Conservation (phyloP, 2,888 invertebrate genomes). For the Tetanocera ferruginea region DNA sequence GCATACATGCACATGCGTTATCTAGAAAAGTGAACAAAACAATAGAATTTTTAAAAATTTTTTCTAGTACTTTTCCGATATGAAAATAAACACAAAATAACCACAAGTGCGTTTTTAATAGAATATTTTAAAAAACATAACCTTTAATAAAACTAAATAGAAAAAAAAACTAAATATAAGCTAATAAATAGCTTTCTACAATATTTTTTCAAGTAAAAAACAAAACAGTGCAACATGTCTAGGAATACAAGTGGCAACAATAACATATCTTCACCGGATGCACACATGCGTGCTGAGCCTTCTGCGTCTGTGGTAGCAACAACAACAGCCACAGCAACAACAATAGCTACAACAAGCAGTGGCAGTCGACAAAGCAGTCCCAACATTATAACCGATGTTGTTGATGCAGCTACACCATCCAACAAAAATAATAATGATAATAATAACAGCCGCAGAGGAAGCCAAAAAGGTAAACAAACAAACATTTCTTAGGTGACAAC, state of each 20-base stretch:
- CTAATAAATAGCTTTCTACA: background rate
- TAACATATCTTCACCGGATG: conserved; percentile 15
- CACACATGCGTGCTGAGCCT: background rate
- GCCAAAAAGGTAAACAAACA: background rate
- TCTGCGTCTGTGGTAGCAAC: conserved; percentile 3
- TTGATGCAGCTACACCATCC: background rate
- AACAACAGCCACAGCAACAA: conserved; percentile 28
- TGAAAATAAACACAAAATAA: background rate
- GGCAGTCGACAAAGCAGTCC: background rate
- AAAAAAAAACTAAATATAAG: no score
- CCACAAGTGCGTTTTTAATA: background rate
- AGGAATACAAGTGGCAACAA: background rate
- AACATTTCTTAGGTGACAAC: background rate
- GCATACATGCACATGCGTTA: background rate
- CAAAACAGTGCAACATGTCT: background rate
- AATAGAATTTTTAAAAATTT: background rate
- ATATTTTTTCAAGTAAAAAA: background rate
- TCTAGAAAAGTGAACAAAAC: background rate
- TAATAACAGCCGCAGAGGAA: background rate
- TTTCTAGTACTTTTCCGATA: background rate
- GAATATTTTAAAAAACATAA: background rate
- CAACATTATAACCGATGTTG: background rate
- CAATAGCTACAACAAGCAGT: background rate
- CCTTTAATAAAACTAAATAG: background rate
- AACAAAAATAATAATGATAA: background rate